A percentile compares a stretch with the other conserved stretches of the same genome.
Evolutionary conservation across 2,888 invertebrate species (phyloP).

Genomic region (Listrodromus nycthemerus): DNA sequence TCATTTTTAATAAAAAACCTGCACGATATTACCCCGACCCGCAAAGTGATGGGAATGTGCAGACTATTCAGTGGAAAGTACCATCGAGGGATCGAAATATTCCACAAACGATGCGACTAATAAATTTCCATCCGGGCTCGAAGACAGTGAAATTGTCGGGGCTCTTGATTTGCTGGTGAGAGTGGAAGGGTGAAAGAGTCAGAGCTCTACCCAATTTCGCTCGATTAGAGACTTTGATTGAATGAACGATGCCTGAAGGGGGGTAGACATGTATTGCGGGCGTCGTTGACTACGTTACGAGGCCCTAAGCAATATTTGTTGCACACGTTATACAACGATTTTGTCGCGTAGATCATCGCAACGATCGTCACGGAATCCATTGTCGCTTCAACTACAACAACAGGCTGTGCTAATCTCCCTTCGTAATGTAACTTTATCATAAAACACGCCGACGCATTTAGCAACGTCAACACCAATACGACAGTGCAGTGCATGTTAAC

Average conservation of each 20-base stretch:
- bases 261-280: constrained; percentile 46
- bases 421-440: neutral
- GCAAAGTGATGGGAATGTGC: neutral
- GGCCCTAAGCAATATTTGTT: constrained; percentile 16
- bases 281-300: constrained; percentile 46
- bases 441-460: neutral
- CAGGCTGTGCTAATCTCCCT: neutral
- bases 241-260: constrained; percentile 68
- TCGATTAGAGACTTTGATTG: constrained; percentile 70
- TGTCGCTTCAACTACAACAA: neutral
- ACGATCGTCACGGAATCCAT: neutral
- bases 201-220: constrained; percentile 56
- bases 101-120: constrained; percentile 63
- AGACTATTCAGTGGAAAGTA: constrained; percentile 67
- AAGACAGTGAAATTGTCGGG: constrained; percentile 57
- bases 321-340: neutral
- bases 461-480: neutral
- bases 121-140: constrained; percentile 69
- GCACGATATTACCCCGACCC: neutral
- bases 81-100: constrained; percentile 63
- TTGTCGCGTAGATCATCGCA: neutral
- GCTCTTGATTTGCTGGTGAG: constrained; percentile 36
- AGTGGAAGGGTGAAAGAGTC: constrained; percentile 51
- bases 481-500: no score
- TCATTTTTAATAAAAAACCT: neutral